A percentile compares a stretch with the other conserved stretches of the same genome.
phyloP scores from a whole-genome alignment of 1,140 invertebrate species.

The Argopecten irradians region DNA sequence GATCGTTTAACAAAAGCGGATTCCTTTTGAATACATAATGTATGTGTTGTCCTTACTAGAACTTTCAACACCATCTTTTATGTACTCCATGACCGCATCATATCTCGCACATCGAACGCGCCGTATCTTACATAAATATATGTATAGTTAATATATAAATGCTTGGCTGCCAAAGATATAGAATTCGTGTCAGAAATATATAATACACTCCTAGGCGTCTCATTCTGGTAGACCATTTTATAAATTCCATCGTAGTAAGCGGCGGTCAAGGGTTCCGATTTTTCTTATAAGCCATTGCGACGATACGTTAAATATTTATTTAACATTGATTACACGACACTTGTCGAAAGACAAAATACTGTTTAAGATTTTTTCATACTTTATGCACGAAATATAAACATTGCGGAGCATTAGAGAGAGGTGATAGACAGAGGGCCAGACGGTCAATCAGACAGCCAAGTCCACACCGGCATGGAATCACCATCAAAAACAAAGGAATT shows the following conservation, averaged over 20 bases:
- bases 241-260: background rate
- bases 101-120: background rate
- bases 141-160: background rate
- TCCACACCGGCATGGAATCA: no score
- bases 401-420: background rate
- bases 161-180: conserved; percentile 13
- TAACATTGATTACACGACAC: background rate
- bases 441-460: background rate
- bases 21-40: background rate
- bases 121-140: background rate
- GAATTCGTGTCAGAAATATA: conserved; percentile 6
- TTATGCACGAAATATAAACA: background rate
- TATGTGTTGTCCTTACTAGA: background rate
- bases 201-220: background rate
- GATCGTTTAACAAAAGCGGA: background rate
- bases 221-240: background rate
- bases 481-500: no score
- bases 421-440: background rate
- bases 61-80: background rate
- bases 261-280: background rate
- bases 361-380: background rate
- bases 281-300: conserved; percentile 16
- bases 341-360: conserved; percentile 22
- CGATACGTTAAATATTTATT: background rate
- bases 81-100: background rate